Evolutionary conservation across 1,140 invertebrate genomes (phyloP).

Genomic region (Sitophilus oryzae): DNA sequence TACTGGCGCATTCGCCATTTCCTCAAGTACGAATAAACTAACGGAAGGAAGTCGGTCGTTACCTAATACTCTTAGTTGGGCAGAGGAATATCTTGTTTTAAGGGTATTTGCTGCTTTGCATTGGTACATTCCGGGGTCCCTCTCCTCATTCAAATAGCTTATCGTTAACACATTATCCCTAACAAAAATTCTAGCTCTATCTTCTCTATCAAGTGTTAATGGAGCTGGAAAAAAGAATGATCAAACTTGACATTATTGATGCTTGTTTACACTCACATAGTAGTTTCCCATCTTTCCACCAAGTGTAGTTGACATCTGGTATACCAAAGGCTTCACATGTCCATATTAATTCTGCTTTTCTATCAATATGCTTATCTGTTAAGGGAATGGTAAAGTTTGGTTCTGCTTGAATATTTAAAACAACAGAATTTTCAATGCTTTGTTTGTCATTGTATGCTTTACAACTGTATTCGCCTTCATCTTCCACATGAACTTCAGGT

Average conservation of each 20-base stretch:
- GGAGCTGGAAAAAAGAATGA: constrained; percentile 39
- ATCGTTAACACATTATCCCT: constrained; percentile 86
- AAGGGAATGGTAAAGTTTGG: constrained; percentile 92
- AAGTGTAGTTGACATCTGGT: constrained; percentile 87
- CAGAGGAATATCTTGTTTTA: constrained; percentile 80
- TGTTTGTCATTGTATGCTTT: constrained; percentile 79
- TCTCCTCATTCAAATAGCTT: constrained; percentile 63
- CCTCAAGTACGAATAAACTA: neutral
- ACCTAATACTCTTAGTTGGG: constrained; percentile 80
- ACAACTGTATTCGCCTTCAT: constrained; percentile 90
- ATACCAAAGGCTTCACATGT: constrained; percentile 94
- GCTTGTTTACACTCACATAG: constrained; percentile 54
- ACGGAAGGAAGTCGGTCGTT: too few species aligned
- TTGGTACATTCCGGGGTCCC: constrained; percentile 94
- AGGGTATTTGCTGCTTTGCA: constrained; percentile 87
- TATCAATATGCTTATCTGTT: constrained; percentile 82
- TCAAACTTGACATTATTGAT: neutral
- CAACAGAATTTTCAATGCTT: constrained; percentile 68
- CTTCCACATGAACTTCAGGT: constrained; percentile 79
- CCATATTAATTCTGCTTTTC: constrained; percentile 77
- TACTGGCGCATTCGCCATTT: constrained; percentile 1
- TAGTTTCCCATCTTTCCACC: constrained; percentile 81
- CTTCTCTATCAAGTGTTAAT: constrained; percentile 58
- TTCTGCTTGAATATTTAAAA: constrained; percentile 80
- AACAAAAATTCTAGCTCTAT: constrained; percentile 70